Conservation (phyloP, 2,797 vertebrate genomes). For the Okamejei kenojei region DNA sequence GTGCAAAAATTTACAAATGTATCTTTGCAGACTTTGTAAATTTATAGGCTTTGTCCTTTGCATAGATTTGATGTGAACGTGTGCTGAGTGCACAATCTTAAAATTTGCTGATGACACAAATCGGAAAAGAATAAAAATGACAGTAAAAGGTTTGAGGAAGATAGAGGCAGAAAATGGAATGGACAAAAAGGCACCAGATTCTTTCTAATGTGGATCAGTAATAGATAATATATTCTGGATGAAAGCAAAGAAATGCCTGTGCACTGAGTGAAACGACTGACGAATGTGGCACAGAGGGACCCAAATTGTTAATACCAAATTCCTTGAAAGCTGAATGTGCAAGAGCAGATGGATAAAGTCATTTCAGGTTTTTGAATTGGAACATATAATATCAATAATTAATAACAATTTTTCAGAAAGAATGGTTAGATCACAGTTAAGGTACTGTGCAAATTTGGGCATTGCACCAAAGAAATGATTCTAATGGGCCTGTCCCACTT, state of each 20-base stretch:
- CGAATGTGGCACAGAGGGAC: background rate
- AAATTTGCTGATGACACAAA: background rate
- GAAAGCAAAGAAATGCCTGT: no score
- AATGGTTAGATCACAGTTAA: background rate
- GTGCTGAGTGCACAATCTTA: background rate
- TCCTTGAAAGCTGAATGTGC: background rate
- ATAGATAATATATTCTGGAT: no score
- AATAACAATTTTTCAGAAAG: background rate
- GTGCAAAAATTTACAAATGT: no score
- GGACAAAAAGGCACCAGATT: background rate
- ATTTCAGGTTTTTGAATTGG: background rate
- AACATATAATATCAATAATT: background rate
- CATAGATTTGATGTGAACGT: background rate
- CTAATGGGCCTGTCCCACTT: background rate
- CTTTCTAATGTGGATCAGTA: no score
- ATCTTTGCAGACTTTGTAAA: no score
- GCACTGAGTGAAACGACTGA: no score
- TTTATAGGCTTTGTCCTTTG: background rate
- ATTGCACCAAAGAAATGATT: background rate
- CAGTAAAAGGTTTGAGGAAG: background rate
- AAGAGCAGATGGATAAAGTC: background rate
- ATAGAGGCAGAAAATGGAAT: background rate
- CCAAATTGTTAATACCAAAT: background rate
- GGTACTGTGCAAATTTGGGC: background rate
- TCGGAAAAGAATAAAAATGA: background rate